Evolutionary conservation across 2,888 invertebrate species (phyloP).

Genomic region (Cryptus viduatorius): DNA sequence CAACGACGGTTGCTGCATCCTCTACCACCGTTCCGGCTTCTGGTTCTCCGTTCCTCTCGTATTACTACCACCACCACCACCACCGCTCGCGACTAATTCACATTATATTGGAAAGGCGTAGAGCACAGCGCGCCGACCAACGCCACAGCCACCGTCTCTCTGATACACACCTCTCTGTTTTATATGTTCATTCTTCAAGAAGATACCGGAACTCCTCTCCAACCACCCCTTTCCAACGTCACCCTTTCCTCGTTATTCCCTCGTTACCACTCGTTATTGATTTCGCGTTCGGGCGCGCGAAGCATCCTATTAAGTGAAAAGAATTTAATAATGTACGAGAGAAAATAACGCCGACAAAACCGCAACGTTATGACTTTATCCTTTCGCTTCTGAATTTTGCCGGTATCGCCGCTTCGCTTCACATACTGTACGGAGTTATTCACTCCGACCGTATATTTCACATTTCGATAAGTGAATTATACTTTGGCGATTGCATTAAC

Average conservation of each 20-base stretch:
- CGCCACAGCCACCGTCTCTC: slow-evolving; percentile 13
- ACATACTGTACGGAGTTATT: not conserved
- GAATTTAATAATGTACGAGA: slow-evolving; percentile 67
- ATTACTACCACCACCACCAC: slow-evolving; percentile 10
- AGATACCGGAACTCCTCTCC: slow-evolving; percentile 53
- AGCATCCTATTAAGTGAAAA: slow-evolving; percentile 64
- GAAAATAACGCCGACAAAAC: slow-evolving; percentile 47
- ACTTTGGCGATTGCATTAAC: no score
- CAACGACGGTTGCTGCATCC: slow-evolving; percentile 41
- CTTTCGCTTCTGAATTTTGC: slow-evolving; percentile 25
- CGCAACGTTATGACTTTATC: not conserved
- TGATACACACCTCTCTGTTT: slow-evolving; percentile 2
- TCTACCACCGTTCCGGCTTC: not conserved
- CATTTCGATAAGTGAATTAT: not conserved
- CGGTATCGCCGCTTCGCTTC: not conserved
- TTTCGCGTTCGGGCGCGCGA: slow-evolving; percentile 58
- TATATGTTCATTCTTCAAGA: slow-evolving; percentile 45
- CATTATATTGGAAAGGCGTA: slow-evolving; percentile 67
- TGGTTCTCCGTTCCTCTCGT: slow-evolving; percentile 30
- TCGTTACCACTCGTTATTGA: slow-evolving; percentile 66
- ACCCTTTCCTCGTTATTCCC: slow-evolving; percentile 59
- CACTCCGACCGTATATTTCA: not conserved
- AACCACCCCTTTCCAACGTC: slow-evolving; percentile 44
- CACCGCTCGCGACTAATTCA: slow-evolving; percentile 55
- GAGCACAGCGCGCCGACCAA: slow-evolving; percentile 27